Evolutionary conservation across 2,888 invertebrate species (phyloP).

Genomic region (Entomobrya multifasciata): DNA sequence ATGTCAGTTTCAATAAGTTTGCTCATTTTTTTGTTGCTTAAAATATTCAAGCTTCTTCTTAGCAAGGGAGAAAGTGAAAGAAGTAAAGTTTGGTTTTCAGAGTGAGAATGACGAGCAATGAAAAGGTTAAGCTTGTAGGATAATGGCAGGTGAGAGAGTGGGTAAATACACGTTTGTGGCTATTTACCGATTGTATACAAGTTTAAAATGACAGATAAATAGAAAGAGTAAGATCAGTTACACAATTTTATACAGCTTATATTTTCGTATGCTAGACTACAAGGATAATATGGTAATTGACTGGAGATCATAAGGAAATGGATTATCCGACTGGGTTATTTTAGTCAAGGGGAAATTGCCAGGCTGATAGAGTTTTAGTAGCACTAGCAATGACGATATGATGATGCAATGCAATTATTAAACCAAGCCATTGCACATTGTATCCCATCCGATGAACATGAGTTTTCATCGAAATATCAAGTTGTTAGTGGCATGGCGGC

Average conservation of each 20-base stretch:
- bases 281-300: slow-evolving; percentile 1
- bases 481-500: no score
- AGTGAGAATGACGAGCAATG: neutral
- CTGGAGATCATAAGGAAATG: slow-evolving; percentile 16
- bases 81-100: neutral
- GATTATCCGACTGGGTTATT: slow-evolving; percentile 42
- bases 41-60: slow-evolving; percentile 6
- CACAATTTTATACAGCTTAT: neutral
- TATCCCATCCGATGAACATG: no score
- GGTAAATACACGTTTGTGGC: slow-evolving; percentile 26
- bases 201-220: slow-evolving; percentile 38
- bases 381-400: no score
- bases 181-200: no score
- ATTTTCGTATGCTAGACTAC: neutral
- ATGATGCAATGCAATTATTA: no score
- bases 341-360: neutral
- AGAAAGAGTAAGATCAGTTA: slow-evolving; percentile 51
- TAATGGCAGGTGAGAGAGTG: neutral
- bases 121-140: neutral
- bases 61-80: neutral
- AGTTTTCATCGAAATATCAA: no score
- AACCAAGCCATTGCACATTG: no score
- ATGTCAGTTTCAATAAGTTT: slow-evolving; percentile 45
- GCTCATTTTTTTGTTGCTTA: slow-evolving; percentile 21
- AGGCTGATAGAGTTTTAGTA: neutral